phyloP scores from a whole-genome alignment of 35 echinoderm and acorn worm genomes.

The Diadema setosum region DNA sequence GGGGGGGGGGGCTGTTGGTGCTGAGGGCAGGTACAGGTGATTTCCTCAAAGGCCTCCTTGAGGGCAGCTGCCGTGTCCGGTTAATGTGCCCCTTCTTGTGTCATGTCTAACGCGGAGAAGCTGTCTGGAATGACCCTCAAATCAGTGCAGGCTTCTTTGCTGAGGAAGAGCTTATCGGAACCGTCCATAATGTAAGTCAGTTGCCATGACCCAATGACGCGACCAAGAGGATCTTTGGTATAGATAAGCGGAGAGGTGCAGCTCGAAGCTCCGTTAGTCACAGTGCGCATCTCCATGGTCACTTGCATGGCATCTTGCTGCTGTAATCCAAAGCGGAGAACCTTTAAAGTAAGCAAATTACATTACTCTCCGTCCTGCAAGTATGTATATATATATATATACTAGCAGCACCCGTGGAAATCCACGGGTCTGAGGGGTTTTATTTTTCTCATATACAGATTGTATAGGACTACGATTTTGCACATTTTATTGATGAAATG shows the following conservation, averaged over 20 bases:
- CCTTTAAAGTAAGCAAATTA: no score
- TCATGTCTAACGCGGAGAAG: not conserved
- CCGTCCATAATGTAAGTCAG: no score
- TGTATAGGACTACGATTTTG: no score
- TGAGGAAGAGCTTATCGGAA: no score
- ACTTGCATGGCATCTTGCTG: not conserved
- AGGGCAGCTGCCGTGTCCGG: not conserved
- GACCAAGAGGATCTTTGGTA: not conserved
- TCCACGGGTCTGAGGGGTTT: no score
- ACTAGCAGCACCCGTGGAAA: no score
- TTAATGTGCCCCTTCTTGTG: not conserved
- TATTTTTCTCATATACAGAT: no score
- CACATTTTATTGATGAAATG: no score
- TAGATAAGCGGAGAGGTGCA: not conserved
- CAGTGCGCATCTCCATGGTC: not conserved
- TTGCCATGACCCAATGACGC: no score
- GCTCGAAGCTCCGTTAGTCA: not conserved
- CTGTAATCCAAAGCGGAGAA: not conserved
- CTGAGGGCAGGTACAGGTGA: not conserved
- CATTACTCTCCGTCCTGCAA: no score
- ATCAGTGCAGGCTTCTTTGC: not conserved
- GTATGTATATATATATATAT: no score
- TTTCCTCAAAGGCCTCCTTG: not conserved
- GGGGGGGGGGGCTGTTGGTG: not conserved
- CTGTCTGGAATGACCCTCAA: not conserved